Conservation (phyloP, 2,797 vertebrate genomes). For the Leptatherina wallacei region DNA sequence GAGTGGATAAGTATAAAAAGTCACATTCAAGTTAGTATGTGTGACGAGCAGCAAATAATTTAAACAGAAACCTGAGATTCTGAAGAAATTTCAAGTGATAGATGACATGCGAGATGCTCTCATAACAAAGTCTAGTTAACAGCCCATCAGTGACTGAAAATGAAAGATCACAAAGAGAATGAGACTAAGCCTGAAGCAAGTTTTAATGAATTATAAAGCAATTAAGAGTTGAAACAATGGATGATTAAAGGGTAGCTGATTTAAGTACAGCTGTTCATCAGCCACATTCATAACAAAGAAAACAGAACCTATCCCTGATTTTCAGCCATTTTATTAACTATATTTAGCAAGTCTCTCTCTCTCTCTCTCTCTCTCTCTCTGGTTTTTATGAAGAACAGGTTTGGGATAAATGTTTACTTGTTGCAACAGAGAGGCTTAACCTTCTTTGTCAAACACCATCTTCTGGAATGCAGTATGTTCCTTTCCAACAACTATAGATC, state of each 20-base stretch:
- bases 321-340: not conserved
- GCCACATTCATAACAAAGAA: not conserved
- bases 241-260: slow-evolving; percentile 4
- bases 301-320: not conserved
- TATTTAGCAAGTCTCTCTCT: not conserved
- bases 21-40: not conserved
- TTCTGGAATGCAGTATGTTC: slow-evolving; percentile 69
- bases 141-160: slow-evolving; percentile 22
- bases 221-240: not conserved
- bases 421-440: slow-evolving; percentile 77
- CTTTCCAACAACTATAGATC: slow-evolving; percentile 28
- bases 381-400: slow-evolving; percentile 67
- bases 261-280: slow-evolving; percentile 5
- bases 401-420: slow-evolving; percentile 82
- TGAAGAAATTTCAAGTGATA: not conserved
- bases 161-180: slow-evolving; percentile 1
- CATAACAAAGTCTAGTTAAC: slow-evolving; percentile 17
- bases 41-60: not conserved
- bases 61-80: not conserved
- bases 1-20: not conserved
- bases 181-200: not conserved
- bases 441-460: slow-evolving; percentile 54
- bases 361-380: too few species aligned
- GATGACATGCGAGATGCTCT: not conserved
- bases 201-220: not conserved